Evolutionary conservation across 2,113 vertebrate species (phyloP), one percentile per base, ranked within the genome.

Genomic region (Sminthopsis crassicaudata): DNA sequence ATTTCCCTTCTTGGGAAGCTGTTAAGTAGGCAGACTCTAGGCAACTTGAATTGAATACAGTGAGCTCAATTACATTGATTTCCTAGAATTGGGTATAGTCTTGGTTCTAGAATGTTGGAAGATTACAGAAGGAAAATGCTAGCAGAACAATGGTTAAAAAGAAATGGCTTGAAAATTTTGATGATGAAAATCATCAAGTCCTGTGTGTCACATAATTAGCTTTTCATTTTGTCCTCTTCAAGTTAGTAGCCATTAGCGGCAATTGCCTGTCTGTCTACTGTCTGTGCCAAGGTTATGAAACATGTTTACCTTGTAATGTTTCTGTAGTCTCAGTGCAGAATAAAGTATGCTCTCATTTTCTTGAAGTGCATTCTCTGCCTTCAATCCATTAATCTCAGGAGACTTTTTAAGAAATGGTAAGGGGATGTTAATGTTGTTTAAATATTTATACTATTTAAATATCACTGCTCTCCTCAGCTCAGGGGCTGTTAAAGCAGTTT

Each of bases 381-480:
- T 93, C 53, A 94, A 51, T 93, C 51, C 50, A 94, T 91, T 96
- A 96, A 94, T 96, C 48, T 96, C 90, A 27, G 1, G 26, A 91
- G 54, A 92, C 1, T 51, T 95, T 94, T 96, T 88, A 84, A 93
- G n/a, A 88, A 94, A 88, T 90, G 27, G n/a, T 89, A 96, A 96
- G 54, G 11, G 12, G 0, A 95, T 95, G 90, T 0, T 94, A 95
- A 95, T 88, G 5, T 50, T 95, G 2, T 92, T 95, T 97, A 95
- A 93, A 95, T 97, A 97, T 95, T 93, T 96, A 94, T 97, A 93
- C 1, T 0, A 95, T 97, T 97, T 92, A 92, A 96, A 97, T 95
- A 84, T 46, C 97, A 95, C 25, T 90, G 14, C 14, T 95, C 36
- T 95, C 76, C 1, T 92, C 92, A 95, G 0, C 11, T 96, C 46